A percentile compares a stretch with the other conserved stretches of the same genome.
Conservation (phyloP, 2,888 invertebrate species). For the Xanthorhoe spadicearia region DNA sequence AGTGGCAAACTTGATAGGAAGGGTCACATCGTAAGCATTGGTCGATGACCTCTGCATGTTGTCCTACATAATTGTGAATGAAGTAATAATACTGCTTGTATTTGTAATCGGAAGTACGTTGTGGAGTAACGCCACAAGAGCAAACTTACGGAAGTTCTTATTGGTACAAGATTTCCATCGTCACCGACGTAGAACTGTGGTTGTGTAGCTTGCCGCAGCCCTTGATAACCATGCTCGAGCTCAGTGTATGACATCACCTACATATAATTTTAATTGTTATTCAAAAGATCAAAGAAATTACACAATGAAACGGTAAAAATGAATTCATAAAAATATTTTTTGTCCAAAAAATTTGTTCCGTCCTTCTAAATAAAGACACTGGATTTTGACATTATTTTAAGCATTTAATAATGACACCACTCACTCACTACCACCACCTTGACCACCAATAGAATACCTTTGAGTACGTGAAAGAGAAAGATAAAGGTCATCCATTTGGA, state of each 20-base stretch:
- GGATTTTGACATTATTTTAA: background rate
- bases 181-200: conserved; percentile 90
- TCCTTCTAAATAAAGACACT: conserved; percentile 1
- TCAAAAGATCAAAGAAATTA: conserved; percentile 15
- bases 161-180: conserved; percentile 86
- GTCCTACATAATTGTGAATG: conserved; percentile 18
- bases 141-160: conserved; percentile 85
- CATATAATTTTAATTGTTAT: conserved; percentile 46
- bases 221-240: conserved; percentile 96
- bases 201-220: conserved; percentile 88
- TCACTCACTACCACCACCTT: no score
- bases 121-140: conserved; percentile 12
- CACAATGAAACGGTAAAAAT: conserved; percentile 12
- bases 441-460: no score
- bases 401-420: background rate
- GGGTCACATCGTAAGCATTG: conserved; percentile 24
- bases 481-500: background rate
- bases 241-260: conserved; percentile 95
- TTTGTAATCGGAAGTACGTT: background rate
- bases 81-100: background rate
- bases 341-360: conserved; percentile 4
- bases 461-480: conserved; percentile 12
- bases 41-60: conserved; percentile 27
- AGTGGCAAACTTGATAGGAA: conserved; percentile 13
- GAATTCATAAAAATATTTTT: conserved; percentile 19